These are phyloP conservation scores for Pangasius djambal DNA, from an alignment of 2,797 vertebrate genomes.

Conservation along the genomic window DNA sequence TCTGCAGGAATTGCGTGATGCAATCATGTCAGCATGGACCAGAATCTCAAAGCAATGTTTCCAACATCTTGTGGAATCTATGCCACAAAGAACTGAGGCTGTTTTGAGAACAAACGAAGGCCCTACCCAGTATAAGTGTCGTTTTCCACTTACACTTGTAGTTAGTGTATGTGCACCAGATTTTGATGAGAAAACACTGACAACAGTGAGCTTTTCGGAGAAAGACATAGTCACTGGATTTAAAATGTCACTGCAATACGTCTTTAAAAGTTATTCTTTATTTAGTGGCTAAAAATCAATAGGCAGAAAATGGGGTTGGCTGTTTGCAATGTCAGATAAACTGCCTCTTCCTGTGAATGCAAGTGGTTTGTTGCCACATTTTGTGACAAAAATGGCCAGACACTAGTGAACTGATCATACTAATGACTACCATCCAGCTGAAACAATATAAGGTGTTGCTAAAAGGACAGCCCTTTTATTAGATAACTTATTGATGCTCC, in stretches of 20 bases:
- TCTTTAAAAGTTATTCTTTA: background rate
- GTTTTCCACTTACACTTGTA: background rate
- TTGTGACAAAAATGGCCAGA: background rate
- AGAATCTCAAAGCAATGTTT: background rate
- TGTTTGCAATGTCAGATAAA: background rate
- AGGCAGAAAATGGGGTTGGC: background rate
- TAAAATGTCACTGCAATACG: background rate
- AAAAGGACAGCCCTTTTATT: constrained; percentile 11
- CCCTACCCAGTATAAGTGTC: background rate
- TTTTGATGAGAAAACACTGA: background rate
- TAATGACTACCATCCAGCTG: background rate
- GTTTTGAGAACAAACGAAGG: background rate
- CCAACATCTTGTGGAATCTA: background rate
- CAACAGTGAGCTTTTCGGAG: background rate
- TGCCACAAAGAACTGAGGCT: background rate
- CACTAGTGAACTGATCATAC: background rate
- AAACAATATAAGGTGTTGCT: background rate
- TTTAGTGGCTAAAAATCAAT: background rate
- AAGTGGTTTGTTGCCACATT: background rate
- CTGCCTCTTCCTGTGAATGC: background rate
- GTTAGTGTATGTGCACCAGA: background rate
- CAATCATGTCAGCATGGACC: background rate
- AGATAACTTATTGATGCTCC: constrained; percentile 35
- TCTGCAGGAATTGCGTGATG: background rate
- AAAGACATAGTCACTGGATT: background rate